Percentiles rank a stretch among this genome's conserved stretches.
Evolutionary conservation across 2,797 vertebrate species (phyloP).

Genomic region (Morus bassanus): DNA sequence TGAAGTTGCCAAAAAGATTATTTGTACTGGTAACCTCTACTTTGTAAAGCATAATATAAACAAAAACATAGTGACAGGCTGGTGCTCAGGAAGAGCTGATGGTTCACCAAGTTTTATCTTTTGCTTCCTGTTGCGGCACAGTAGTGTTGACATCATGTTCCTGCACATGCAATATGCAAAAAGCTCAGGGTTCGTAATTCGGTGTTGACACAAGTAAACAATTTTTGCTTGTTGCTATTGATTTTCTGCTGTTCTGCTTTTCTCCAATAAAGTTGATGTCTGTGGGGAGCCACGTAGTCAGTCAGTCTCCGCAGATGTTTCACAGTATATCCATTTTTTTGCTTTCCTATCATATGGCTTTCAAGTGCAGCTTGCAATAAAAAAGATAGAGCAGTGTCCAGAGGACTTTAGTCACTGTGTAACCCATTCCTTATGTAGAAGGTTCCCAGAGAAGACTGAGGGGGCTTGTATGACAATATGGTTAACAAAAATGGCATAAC

Average conservation of each 20-base stretch:
- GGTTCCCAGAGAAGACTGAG: background rate
- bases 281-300: background rate
- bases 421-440: background rate
- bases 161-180: conserved; percentile 22
- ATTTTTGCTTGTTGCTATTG: background rate
- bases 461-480: background rate
- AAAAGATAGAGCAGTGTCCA: background rate
- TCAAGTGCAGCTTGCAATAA: background rate
- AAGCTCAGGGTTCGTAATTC: background rate
- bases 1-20: background rate
- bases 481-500: background rate
- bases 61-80: background rate
- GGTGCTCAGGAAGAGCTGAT: conserved; percentile 31
- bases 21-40: background rate
- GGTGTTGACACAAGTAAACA: conserved; percentile 11
- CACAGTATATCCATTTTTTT: background rate
- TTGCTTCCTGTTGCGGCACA: conserved; percentile 46
- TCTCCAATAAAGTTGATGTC: background rate
- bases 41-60: background rate
- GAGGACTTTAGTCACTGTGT: background rate
- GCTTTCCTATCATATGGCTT: background rate
- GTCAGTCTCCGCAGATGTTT: background rate
- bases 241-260: background rate
- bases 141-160: conserved; percentile 47
- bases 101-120: conserved; percentile 33